phyloP scores from a whole-genome alignment of 53 echinoderm and acorn worm species.

The Holothuria scabra region DNA sequence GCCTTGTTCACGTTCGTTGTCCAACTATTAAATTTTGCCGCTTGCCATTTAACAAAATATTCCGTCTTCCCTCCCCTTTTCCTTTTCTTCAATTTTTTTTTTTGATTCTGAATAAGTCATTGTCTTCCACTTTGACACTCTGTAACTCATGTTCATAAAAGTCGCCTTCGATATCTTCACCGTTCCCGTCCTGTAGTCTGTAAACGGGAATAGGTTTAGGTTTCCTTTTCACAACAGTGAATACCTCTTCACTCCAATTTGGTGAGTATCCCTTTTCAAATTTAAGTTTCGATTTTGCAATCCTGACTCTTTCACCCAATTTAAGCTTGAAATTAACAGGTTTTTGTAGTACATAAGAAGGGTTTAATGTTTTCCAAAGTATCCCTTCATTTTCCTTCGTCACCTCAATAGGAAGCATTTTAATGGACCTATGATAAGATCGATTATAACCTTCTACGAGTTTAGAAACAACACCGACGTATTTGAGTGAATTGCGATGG shows the following conservation, averaged over 20 bases:
- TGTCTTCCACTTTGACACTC: background rate
- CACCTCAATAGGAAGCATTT: no score
- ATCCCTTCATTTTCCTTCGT: no score
- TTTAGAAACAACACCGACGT: background rate
- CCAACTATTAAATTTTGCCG: constrained; percentile 42
- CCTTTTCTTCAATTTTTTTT: constrained; percentile 38
- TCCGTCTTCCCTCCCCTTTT: constrained; percentile 1
- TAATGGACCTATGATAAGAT: constrained; percentile 52
- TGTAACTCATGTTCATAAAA: no score
- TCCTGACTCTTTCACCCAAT: no score
- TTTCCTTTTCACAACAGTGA: constrained; percentile 22
- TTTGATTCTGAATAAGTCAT: constrained; percentile 18
- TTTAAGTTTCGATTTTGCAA: no score
- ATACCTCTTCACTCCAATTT: constrained; percentile 43
- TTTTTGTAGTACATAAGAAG: no score
- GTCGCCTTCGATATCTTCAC: background rate
- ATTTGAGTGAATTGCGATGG: background rate
- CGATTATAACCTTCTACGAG: constrained; percentile 54
- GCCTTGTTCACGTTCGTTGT: background rate
- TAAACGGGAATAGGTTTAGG: constrained; percentile 20
- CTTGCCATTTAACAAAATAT: constrained; percentile 29
- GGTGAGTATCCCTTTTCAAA: background rate
- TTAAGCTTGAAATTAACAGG: no score
- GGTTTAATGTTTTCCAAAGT: no score
- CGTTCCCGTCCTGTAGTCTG: constrained; percentile 15